Base-by-base conservation (phyloP, 2,888 invertebrate species). In the Drosophila emarginata region DNA sequence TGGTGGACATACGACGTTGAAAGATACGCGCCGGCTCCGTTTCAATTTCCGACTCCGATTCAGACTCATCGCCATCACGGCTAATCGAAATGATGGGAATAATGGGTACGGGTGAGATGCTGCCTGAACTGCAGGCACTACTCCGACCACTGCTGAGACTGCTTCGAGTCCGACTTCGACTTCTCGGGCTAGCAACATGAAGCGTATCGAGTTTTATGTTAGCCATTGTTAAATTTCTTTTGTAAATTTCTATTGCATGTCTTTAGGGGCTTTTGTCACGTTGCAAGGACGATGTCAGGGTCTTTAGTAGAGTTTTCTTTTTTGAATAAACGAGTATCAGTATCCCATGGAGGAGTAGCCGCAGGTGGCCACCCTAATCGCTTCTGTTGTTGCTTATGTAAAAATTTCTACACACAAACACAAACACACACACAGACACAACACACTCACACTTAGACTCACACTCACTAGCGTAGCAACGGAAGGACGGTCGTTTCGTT, bases 1-100 rank as follows among this genome's bases (percentile, higher is more conserved):
- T 96, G 72, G 96, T 96, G 71, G 96, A 96, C 91, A 96, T 94
- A 89, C 96, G 94, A 89, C 96, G 93, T 89, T 95, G 94, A 91
- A 96, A 95, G 80, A 94, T 94, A 91, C 93, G 94, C 78, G 95
- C 96, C 87, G 95, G 95, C 91, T 96, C 96, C 66, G 95, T 94
- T 91, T 96, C 96, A 91, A 95, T 95, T 91, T 97, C 97, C 92
- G 96, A 96, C 90, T 96, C 96, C 36, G 96, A 94, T 71, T 81
- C 80, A 50, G 95, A 94, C 79, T 94, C 94, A 79, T 94, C 95
- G 72, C 80, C 89, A 74, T 81, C 80, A 28, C 84, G 81, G 70
- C 90, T 91, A 72, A 90, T 90, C 51, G 90, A 68, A 61, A 90
- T 90, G 65, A 87, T 82, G 57, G 89, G 89, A 62, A 84, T 87